These are phyloP conservation scores for Synchiropus splendidus DNA, from an alignment of 2,113 vertebrate genomes.

Conservation along the genomic window DNA sequence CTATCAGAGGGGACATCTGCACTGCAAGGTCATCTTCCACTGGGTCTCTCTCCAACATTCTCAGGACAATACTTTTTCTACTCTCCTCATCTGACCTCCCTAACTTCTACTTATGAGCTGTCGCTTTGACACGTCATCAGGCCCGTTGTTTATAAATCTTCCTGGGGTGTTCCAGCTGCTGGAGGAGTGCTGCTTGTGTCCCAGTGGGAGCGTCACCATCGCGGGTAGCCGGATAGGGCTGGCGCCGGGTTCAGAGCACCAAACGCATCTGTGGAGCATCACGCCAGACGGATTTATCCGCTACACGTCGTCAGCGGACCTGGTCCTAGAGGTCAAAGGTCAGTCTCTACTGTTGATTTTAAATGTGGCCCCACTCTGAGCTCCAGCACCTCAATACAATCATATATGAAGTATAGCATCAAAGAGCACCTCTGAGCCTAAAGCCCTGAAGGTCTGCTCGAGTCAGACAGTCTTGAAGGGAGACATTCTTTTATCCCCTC, in stretches of 20 bases:
- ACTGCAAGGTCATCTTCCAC: constrained; percentile 67
- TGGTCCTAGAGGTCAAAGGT: constrained; percentile 94
- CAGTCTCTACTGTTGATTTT: constrained; percentile 30
- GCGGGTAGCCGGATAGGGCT: constrained; percentile 79
- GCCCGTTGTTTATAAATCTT: not conserved
- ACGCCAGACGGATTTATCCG: constrained; percentile 76
- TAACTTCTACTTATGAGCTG: too few species aligned
- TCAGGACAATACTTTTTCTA: too few species aligned
- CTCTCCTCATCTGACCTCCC: too few species aligned
- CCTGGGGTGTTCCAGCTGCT: constrained; percentile 61
- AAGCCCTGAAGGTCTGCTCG: too few species aligned
- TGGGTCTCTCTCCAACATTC: too few species aligned
- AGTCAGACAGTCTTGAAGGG: too few species aligned
- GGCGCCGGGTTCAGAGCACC: constrained; percentile 59
- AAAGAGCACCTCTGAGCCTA: too few species aligned
- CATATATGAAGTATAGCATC: too few species aligned
- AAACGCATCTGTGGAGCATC: constrained; percentile 78
- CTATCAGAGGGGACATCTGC: constrained; percentile 80
- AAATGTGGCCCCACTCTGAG: not conserved
- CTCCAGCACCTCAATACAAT: too few species aligned
- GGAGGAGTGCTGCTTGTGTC: constrained; percentile 80
- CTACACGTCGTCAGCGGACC: constrained; percentile 65
- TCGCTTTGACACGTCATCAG: too few species aligned
- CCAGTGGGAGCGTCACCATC: constrained; percentile 74
- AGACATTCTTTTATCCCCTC: too few species aligned